phyloP scores from a whole-genome alignment of 37 sponge, comb jelly and placozoan species.

The Cliona cf. orientalis region DNA sequence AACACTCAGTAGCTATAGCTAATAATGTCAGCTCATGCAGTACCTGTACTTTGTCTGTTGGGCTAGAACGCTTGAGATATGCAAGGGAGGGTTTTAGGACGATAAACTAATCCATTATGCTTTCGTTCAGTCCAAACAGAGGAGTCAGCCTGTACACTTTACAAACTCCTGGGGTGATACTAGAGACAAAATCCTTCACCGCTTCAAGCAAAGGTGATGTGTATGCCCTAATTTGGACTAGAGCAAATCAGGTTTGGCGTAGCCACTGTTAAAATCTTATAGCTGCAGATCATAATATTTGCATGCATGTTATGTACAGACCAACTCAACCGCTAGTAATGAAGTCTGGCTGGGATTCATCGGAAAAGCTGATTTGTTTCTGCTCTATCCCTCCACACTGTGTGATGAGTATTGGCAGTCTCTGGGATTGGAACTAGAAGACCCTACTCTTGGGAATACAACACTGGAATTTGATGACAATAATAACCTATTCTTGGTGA shows the following conservation, averaged over 20 bases:
- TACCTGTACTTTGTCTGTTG: no score
- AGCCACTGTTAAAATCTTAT: not conserved
- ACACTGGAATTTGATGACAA: not conserved
- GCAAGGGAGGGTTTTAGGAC: not conserved
- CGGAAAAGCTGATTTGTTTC: not conserved
- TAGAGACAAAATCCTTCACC: not conserved
- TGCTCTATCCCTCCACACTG: slow-evolving; percentile 11
- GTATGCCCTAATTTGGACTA: not conserved
- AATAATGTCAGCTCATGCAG: no score
- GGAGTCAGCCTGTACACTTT: not conserved
- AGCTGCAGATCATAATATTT: not conserved
- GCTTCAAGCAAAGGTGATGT: not conserved
- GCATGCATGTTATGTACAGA: not conserved
- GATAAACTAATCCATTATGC: not conserved
- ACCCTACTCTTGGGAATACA: not conserved
- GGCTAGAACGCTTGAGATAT: no score
- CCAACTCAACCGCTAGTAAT: not conserved
- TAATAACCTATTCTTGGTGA: not conserved
- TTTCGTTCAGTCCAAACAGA: slow-evolving; percentile 14
- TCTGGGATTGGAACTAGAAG: not conserved
- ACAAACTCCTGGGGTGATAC: not conserved
- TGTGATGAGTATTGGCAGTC: no score
- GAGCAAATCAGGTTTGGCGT: not conserved
- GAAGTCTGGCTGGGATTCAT: slow-evolving; percentile 12
- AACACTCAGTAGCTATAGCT: not conserved